Evolutionary conservation across 1,140 invertebrate species (phyloP).

Genomic region (Pristionchus pacificus): DNA sequence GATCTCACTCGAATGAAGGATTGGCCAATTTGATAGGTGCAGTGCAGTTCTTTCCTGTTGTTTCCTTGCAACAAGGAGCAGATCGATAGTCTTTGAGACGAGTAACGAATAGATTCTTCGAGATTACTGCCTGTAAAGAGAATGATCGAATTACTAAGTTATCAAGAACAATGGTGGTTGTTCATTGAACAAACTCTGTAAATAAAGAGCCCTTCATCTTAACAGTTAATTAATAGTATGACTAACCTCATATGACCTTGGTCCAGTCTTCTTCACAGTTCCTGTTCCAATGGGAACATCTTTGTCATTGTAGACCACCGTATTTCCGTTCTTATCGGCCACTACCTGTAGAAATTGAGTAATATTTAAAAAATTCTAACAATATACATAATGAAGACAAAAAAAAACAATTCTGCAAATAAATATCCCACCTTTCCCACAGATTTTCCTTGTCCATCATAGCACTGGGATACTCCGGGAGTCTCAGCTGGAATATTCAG

Average conservation of each 20-base stretch:
- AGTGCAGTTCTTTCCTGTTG: constrained; percentile 50
- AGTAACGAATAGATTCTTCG: constrained; percentile 55
- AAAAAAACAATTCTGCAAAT: background rate
- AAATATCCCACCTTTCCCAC: constrained; percentile 41
- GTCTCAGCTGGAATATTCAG: constrained; percentile 46
- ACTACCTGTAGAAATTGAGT: constrained; percentile 36
- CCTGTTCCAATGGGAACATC: constrained; percentile 56
- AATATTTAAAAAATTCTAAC: no score
- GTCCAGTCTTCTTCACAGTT: constrained; percentile 43
- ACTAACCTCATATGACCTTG: constrained; percentile 46
- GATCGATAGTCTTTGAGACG: constrained; percentile 52
- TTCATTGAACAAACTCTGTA: no score
- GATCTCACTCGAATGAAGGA: constrained; percentile 10
- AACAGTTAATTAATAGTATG: no score
- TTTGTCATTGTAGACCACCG: constrained; percentile 56
- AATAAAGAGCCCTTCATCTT: no score
- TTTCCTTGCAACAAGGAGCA: constrained; percentile 47
- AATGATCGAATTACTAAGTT: no score
- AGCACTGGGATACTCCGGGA: constrained; percentile 55
- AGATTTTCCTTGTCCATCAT: constrained; percentile 52
- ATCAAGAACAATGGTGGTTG: no score
- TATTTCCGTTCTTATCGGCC: constrained; percentile 57
- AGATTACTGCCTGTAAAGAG: constrained; percentile 48
- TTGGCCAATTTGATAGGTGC: constrained; percentile 46
- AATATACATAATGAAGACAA: background rate